Conservation (phyloP, 2,888 invertebrate species). For the Atethmia centrago region DNA sequence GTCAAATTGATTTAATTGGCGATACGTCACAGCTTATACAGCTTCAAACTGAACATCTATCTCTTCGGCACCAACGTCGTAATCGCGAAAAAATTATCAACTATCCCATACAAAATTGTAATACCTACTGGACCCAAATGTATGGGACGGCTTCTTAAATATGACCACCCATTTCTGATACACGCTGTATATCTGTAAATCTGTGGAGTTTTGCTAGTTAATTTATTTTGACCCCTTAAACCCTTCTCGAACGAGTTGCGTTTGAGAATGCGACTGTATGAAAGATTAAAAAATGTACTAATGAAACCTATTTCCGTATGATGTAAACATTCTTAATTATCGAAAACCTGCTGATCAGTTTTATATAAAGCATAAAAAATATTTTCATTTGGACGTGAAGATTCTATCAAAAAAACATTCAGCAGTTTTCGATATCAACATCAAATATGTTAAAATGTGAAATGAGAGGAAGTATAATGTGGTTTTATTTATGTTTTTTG, state of each 20-base stretch:
- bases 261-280: background rate
- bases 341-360: background rate
- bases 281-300: constrained; percentile 5
- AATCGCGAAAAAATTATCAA: too few relatives aligned
- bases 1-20: background rate
- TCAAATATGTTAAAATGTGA: background rate
- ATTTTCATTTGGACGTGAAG: background rate
- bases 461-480: background rate
- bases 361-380: background rate
- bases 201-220: background rate
- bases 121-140: too few relatives aligned
- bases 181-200: too few relatives aligned
- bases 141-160: too few relatives aligned
- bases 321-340: constrained; percentile 4
- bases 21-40: background rate
- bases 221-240: background rate
- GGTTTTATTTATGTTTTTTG: background rate
- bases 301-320: background rate
- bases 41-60: too few relatives aligned
- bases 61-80: too few relatives aligned
- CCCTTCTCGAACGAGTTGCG: background rate
- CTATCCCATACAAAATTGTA: too few relatives aligned
- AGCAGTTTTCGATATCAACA: background rate
- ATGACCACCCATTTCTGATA: too few relatives aligned
- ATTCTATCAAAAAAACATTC: background rate